Base-by-base conservation (phyloP, 2,888 invertebrate genomes). In the Atethmia centrago region DNA sequence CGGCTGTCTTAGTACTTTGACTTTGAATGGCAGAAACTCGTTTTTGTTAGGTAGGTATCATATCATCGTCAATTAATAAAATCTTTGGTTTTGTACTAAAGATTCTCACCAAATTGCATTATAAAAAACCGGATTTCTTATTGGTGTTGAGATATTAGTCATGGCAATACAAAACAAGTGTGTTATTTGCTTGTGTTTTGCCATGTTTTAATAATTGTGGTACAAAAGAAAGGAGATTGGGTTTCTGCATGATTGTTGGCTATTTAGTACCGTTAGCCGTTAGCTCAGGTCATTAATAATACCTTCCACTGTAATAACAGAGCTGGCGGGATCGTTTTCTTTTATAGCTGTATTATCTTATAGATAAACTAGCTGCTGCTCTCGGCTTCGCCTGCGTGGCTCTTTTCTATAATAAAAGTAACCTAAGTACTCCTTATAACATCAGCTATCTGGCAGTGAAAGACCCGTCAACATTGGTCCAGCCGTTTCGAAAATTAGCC, bases 71-170 rank as follows among this genome's bases (percentile, higher is more conserved):
- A 80, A 80, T 80, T 70, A 84, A 72, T 76, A 61, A 66, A 80
- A 80, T 76, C 49, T 68, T 67, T 71, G 56, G 71, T 71, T 81
- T 71, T 68, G 53, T 79, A 42, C 19, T 66, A 65, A 73, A 59
- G 19, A 78, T 85, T 65, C 74, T 62, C 74, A 70, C 55, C 47
- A 66, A 71, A 85, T 68, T 78, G 78, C 85, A 83, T 69, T 72
- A 66, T 21, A 67, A 72, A 65, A 73, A 85, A 83, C 85, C 83
- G 76, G 84, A 76, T 83, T 85, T 56, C 25, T 71, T 62, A 77
- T 76, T 78, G 45, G 49, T 62, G 51, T 72, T 49, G n/a, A 64
- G 28, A 31, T 70, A 40, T 56, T 67, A 73, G 69, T 68, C 56
- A 72, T 59, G 51, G 45, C 5, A 56, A 47, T 66, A 61, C 10